Evolutionary conservation across 2,797 vertebrate species (phyloP).

Genomic region (Distichodus sexfasciatus): DNA sequence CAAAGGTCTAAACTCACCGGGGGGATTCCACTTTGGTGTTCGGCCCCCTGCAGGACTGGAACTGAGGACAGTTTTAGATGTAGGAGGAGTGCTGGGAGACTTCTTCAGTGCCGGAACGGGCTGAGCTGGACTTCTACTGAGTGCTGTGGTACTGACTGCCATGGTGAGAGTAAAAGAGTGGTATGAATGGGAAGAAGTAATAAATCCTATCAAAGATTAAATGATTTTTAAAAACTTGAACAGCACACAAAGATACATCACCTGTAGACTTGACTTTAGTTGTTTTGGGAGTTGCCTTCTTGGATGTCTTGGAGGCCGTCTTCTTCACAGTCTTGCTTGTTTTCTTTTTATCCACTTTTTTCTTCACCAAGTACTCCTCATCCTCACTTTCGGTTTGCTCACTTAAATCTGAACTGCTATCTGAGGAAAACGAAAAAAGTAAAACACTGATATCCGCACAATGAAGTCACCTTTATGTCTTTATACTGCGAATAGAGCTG

Average conservation of each 20-base stretch:
- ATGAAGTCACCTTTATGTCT: neutral
- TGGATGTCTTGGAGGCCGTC: slow-evolving; percentile 45
- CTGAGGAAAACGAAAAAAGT: slow-evolving; percentile 59
- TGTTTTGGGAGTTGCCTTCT: slow-evolving; percentile 56
- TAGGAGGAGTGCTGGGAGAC: slow-evolving; percentile 48
- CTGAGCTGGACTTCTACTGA: slow-evolving; percentile 53
- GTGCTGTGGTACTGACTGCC: slow-evolving; percentile 51
- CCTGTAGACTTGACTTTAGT: slow-evolving; percentile 64
- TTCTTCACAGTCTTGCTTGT: slow-evolving; percentile 65
- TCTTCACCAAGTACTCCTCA: slow-evolving; percentile 75
- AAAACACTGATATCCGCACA: neutral
- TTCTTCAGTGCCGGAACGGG: slow-evolving; percentile 43
- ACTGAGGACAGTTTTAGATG: slow-evolving; percentile 57
- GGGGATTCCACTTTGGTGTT: slow-evolving; percentile 85
- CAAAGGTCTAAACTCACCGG: slow-evolving; percentile 71
- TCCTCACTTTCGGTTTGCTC: slow-evolving; percentile 74
- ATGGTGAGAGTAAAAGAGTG: slow-evolving; percentile 18
- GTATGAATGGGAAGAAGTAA: no score
- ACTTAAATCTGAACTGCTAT: slow-evolving; percentile 74
- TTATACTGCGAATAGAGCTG: neutral
- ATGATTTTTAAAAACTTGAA: neutral
- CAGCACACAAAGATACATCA: slow-evolving; percentile 45
- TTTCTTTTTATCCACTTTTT: slow-evolving; percentile 64
- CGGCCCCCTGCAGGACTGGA: slow-evolving; percentile 71
- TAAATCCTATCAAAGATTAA: no score